phyloP scores from a whole-genome alignment of 2,113 vertebrate genomes.

The Amazona guildingii region DNA sequence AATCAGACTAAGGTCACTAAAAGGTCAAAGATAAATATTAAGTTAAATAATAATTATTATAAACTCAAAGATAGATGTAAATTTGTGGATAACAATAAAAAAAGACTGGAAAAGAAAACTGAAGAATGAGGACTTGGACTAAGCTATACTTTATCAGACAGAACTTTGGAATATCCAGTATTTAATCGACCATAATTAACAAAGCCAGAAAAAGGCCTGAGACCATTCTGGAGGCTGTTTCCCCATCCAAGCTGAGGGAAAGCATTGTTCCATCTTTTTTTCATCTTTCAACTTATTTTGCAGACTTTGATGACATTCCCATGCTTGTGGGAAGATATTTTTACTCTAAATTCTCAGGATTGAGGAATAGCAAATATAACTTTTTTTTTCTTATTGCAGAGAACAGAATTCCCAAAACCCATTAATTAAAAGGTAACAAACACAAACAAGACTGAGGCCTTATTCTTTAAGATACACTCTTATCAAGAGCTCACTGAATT shows the following conservation, averaged over 20 bases:
- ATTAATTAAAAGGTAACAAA: neutral
- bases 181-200: neutral
- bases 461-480: neutral
- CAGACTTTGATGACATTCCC: neutral
- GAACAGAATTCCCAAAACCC: neutral
- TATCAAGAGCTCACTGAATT: neutral
- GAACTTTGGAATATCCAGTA: neutral
- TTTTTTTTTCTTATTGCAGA: neutral
- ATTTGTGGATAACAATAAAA: neutral
- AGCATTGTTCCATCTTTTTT: neutral
- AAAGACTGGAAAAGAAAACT: neutral
- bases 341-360: neutral
- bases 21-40: constrained; percentile 44
- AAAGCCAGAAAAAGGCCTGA: neutral
- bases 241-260: neutral
- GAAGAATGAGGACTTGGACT: neutral
- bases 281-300: neutral
- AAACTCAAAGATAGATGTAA: neutral
- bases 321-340: neutral
- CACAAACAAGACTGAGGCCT: neutral
- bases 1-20: constrained; percentile 44
- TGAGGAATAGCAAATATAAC: neutral
- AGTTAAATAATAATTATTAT: neutral
- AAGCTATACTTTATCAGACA: neutral
- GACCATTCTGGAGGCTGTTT: neutral